phyloP scores from a whole-genome alignment of 2,113 vertebrate genomes.

The Mustelus asterias region DNA sequence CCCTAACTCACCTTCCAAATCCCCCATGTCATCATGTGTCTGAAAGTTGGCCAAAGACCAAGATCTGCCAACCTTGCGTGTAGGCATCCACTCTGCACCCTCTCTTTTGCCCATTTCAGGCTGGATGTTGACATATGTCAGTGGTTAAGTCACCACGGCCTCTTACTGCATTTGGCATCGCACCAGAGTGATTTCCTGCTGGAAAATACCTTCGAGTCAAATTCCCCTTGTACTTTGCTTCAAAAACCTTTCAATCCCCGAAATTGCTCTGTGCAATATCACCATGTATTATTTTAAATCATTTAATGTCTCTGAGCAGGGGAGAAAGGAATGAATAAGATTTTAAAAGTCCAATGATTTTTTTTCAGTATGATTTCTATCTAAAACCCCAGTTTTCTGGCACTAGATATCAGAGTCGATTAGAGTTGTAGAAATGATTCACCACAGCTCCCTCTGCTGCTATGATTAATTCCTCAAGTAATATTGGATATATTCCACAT shows the following conservation, averaged over 20 bases:
- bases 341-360: not conserved
- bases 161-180: not conserved
- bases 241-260: not conserved
- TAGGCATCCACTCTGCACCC: not conserved
- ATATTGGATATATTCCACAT: not conserved
- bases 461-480: not conserved
- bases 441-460: constrained; percentile 30
- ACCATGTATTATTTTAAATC: not conserved
- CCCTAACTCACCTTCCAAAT: too few relatives aligned
- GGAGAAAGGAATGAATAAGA: not conserved
- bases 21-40: not conserved
- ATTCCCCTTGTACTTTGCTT: not conserved
- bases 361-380: not conserved
- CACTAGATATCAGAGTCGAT: not conserved
- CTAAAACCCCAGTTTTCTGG: not conserved
- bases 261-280: not conserved
- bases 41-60: not conserved
- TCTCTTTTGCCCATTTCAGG: not conserved
- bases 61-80: not conserved
- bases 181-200: not conserved
- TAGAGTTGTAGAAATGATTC: not conserved
- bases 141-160: not conserved
- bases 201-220: not conserved
- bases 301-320: not conserved
- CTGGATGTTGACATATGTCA: not conserved